Conservation (phyloP, 1,140 invertebrate species). For the Heliconius hermathena region DNA sequence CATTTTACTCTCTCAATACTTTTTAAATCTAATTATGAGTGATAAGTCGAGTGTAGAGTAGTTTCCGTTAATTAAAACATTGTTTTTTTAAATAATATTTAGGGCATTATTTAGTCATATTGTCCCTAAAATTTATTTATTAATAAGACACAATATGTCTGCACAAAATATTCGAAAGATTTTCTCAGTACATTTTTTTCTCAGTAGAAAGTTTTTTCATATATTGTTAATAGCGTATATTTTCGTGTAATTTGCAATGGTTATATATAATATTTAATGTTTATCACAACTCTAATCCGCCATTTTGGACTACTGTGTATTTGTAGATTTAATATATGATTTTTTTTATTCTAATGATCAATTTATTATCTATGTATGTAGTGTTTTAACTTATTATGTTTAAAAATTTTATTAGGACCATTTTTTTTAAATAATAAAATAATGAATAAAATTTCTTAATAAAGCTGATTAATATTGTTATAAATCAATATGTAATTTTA, state of each 20-base stretch:
- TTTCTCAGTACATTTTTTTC: conserved; percentile 16
- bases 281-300: conserved; percentile 57
- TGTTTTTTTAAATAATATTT: conserved; percentile 2
- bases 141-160: conserved; percentile 20
- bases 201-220: conserved; percentile 15
- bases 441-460: no score
- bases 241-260: conserved; percentile 35
- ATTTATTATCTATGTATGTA: background rate
- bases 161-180: conserved; percentile 22
- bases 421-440: background rate
- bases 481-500: background rate
- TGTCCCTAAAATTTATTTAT: conserved; percentile 25
- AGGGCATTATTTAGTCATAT: conserved; percentile 17
- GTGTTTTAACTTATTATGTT: background rate
- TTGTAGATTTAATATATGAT: no score
- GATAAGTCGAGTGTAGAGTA: background rate
- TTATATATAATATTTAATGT: conserved; percentile 41
- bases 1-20: background rate
- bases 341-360: background rate
- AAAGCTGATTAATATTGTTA: no score
- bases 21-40: conserved; percentile 8
- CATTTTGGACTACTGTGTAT: conserved; percentile 40
- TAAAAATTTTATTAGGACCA: background rate
- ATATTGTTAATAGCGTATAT: conserved; percentile 28
- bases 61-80: background rate